Base-by-base conservation (phyloP, 2,113 vertebrate genomes). In the Prietella phreatophila region DNA sequence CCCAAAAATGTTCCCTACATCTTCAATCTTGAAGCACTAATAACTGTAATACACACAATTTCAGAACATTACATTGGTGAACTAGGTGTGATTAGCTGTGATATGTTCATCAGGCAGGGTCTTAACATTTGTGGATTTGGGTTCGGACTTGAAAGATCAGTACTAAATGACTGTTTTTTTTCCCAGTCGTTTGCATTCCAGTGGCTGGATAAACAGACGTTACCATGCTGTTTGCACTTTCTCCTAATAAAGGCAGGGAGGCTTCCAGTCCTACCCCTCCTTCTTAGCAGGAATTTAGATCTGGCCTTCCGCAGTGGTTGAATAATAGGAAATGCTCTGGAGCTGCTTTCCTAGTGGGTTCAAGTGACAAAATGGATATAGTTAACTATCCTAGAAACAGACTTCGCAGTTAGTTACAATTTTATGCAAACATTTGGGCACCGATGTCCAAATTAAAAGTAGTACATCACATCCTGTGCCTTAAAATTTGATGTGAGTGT, bases 161-260 rank as follows among this genome's bases (percentile, higher is more conserved):
- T 80, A 2, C 53, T 71, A 47, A 56, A 47, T 22, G 53, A 73
- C 61, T 89, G 88, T 69, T 82, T 86, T 27, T 55, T 85, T 84
- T 83, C 67, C 78, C 82, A 71, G 65, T 60, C 36, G 47, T 83
- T 86, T 85, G 39, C 61, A 55, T 56, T 75, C 81, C 42, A 42
- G 84, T 39, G 82, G 61, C 50, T 73, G 25, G 36, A 61, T 86
- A 86, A 86, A 90, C 84, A 86, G 58, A 86, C 60, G 36, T 42
- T 75, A 42, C 67, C 0, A 6, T 56, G 84, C 60, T 2, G 65
- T 79, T 14, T 71, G 79, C 33, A 63, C 63, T 73, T 39, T 79
- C 63, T 47, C 91, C 90, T 89, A 89, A 93, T 93, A 92, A 91
- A 94, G 89, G 81, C 91, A 92, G 86, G 69, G 86, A 61, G 53